These are phyloP conservation scores for Agonopterix subpropinquella DNA, from an alignment of 2,888 invertebrate species.

Conservation along the genomic window DNA sequence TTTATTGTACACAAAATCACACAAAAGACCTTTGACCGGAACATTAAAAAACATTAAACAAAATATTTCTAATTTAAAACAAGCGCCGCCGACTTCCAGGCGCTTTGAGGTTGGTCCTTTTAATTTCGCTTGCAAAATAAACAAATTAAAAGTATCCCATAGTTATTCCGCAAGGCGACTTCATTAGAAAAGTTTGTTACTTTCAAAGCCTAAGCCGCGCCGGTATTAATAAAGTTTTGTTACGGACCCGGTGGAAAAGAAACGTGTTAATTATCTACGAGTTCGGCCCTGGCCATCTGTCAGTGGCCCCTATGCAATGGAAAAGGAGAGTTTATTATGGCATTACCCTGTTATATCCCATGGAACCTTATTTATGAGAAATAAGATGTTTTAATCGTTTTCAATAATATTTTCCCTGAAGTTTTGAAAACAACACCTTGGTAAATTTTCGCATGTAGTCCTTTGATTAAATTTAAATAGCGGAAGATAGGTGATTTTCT, in stretches of 20 bases:
- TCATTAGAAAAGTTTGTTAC: constrained; percentile 73
- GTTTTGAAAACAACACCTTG: no score
- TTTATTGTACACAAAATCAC: no score
- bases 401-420: no score
- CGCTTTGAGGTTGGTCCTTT: constrained; percentile 14
- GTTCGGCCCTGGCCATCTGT: constrained; percentile 53
- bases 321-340: no score
- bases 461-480: no score
- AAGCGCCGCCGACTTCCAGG: background rate
- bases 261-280: constrained; percentile 69
- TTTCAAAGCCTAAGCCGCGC: constrained; percentile 65
- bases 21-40: background rate
- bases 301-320: constrained; percentile 26
- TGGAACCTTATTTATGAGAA: no score
- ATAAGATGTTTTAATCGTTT: no score
- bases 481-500: no score
- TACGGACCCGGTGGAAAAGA: constrained; percentile 58
- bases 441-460: no score
- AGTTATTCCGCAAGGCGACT: constrained; percentile 65
- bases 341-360: no score
- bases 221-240: constrained; percentile 75
- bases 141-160: constrained; percentile 63
- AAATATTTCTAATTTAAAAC: background rate
- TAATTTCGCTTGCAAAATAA: constrained; percentile 41
- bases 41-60: constrained; percentile 3